These are phyloP conservation scores for Globicephala melas DNA, from an alignment of 2,113 vertebrate species.

Conservation along the genomic window DNA sequence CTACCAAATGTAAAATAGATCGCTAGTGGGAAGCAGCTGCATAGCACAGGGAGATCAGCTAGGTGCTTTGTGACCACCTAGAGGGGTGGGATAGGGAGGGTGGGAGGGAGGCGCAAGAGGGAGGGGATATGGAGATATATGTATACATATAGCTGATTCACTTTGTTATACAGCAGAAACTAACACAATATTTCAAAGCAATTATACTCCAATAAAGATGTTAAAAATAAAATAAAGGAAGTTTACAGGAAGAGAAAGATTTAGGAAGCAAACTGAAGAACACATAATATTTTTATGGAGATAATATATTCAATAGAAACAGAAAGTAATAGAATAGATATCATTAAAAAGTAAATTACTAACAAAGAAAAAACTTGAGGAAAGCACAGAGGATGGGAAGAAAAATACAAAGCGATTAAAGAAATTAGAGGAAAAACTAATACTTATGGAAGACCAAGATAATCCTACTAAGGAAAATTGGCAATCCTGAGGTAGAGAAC, in stretches of 20 bases:
- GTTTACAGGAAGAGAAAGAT: background rate
- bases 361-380: background rate
- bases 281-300: background rate
- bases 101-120: too few relatives aligned
- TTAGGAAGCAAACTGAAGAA: background rate
- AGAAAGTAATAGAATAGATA: background rate
- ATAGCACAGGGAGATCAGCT: too few relatives aligned
- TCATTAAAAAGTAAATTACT: background rate
- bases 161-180: too few relatives aligned
- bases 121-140: too few relatives aligned
- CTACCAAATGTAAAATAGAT: too few relatives aligned
- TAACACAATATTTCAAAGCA: too few relatives aligned
- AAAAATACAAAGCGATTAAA: background rate
- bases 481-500: background rate
- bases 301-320: background rate
- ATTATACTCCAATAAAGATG: too few relatives aligned
- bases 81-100: too few relatives aligned
- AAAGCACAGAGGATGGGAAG: background rate
- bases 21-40: too few relatives aligned
- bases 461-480: background rate
- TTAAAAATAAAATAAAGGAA: background rate
- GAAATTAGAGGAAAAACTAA: background rate
- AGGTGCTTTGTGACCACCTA: too few relatives aligned
- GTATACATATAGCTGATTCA: too few relatives aligned
- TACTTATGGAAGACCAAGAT: background rate